Evolutionary conservation across 2,888 invertebrate species (phyloP), one percentile per base, ranked within the genome.

Genomic region (Pammene aurita): DNA sequence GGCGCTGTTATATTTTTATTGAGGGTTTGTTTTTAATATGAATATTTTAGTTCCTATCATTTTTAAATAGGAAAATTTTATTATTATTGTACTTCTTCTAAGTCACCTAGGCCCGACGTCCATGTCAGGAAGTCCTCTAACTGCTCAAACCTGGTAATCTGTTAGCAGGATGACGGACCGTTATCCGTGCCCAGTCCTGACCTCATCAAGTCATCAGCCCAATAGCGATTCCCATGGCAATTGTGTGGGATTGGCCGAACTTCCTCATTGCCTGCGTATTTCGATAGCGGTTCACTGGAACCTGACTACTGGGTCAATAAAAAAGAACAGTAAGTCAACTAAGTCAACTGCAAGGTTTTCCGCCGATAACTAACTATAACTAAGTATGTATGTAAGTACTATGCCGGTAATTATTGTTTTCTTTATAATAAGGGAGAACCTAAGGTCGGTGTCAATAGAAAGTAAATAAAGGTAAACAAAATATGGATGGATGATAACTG

Each of bases 211-310:
- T 26, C 67, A 64, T 42, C 48, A 57, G 38, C 54, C 44, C 41
- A 55, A 55, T 41, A 26, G 69, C 60, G 68, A 69, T 67, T 67
- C 63, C 60, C 67, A 70, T 66, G 66, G 58, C 67, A 71, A 71
- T 71, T 48, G 58, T 16, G 52, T 75, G 74, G 72, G 70, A 74
- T 75, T 73, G 71, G 62, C 71, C 70, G 70, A 74, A 67, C 75
- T 80, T 80, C 78, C 80, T 79, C 75, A 80, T 79, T 80, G 75
- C 72, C 69, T 74, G 72, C 75, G 64, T 74, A 74, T 71, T 68
- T 60, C 54, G 26, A 75, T 75, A 75, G 69, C 69, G 65, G 69
- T 58, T 46, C 54, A 26, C 44, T 54, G 34, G 38, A 62, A 26
- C 2, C 26, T 26, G 26, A 26, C 26, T 26, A 26, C 26, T 26